phyloP scores from a whole-genome alignment of 2,113 vertebrate genomes.

The Pangasianodon hypophthalmus region DNA sequence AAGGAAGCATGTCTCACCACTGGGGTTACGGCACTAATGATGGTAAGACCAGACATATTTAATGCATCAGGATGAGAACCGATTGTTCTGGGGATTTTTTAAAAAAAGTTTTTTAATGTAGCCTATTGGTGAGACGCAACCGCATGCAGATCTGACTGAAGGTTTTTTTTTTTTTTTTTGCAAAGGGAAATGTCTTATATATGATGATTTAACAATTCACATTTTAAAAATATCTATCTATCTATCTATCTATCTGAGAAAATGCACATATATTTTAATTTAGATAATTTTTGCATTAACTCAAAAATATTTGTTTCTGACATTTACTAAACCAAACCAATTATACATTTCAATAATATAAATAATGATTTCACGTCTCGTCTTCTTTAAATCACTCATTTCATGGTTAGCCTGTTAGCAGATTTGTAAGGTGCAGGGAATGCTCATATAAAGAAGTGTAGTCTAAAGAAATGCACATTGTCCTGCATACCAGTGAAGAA shows the following conservation, averaged over 20 bases:
- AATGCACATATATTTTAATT: too few relatives aligned
- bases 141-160: not conserved
- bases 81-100: too few relatives aligned
- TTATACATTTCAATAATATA: not conserved
- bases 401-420: not conserved
- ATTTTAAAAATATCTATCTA: not conserved
- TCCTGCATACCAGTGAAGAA: not conserved
- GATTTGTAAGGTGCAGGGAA: not conserved
- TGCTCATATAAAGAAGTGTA: not conserved
- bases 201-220: not conserved
- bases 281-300: not conserved
- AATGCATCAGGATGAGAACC: not conserved
- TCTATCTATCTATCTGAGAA: too few relatives aligned
- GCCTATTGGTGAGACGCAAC: not conserved
- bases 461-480: not conserved
- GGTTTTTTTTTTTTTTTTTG: not conserved
- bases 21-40: constrained; percentile 87
- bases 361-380: not conserved
- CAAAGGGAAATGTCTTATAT: not conserved
- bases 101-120: not conserved
- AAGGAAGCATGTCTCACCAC: constrained; percentile 72
- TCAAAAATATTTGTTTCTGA: not conserved
- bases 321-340: not conserved
- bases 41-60: constrained; percentile 72
- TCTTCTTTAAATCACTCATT: not conserved